Evolutionary conservation across 2,888 invertebrate genomes (phyloP).

Genomic region (Sceliomorpha sp.): DNA sequence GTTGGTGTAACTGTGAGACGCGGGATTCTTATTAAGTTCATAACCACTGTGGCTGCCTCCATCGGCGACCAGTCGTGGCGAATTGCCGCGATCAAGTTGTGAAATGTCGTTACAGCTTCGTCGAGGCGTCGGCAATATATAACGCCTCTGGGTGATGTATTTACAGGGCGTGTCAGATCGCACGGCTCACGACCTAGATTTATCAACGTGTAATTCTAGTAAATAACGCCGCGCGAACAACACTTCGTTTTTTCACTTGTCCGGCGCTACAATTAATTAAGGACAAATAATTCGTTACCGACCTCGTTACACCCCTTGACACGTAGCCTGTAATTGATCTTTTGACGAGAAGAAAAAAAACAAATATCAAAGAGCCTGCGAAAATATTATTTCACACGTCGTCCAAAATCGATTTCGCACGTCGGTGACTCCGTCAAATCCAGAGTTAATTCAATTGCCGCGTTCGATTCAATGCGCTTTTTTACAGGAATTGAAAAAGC

Average conservation of each 20-base stretch:
- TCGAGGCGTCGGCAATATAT: conserved; percentile 66
- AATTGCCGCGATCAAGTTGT: conserved; percentile 65
- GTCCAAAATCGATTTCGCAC: neutral
- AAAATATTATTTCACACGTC: conserved; percentile 3
- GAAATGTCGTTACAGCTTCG: conserved; percentile 68
- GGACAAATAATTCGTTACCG: conserved; percentile 20
- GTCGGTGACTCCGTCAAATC: neutral
- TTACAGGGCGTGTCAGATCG: conserved; percentile 26
- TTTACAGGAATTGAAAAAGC: too few relatives aligned
- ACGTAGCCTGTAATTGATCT: conserved; percentile 5
- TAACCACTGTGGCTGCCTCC: conserved; percentile 61
- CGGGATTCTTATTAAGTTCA: conserved; percentile 56
- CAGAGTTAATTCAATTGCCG: too few relatives aligned
- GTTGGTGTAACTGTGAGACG: conserved; percentile 7
- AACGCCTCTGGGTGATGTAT: conserved; percentile 28
- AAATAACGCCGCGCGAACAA: conserved; percentile 17
- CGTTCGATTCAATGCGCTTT: neutral
- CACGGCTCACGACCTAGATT: conserved; percentile 26
- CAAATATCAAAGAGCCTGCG: neutral
- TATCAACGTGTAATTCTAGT: conserved; percentile 22
- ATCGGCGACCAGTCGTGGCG: conserved; percentile 48
- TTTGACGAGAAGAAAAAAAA: neutral
- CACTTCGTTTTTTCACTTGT: conserved; percentile 11
- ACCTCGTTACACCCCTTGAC: neutral
- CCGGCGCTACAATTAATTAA: conserved; percentile 18